Base-by-base conservation (phyloP, 1,140 invertebrate genomes). In the Brachionus asplanchnoidis region DNA sequence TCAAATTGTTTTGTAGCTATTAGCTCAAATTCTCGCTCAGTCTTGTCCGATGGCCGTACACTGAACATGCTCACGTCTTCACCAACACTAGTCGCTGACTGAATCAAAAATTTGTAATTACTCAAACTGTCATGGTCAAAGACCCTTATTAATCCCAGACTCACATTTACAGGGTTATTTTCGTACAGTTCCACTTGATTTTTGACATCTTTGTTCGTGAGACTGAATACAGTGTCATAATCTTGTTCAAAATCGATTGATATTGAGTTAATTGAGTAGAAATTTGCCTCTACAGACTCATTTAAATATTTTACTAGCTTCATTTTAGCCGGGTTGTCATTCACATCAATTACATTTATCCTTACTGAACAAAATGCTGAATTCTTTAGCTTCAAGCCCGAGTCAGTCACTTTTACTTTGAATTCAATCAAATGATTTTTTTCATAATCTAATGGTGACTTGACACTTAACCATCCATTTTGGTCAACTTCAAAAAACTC, bases 91-190 rank as follows among this genome's bases (percentile, higher is more conserved):
- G 53, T 65, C 42, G 50, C 53, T 14, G 53, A 82, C 40, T 65
- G 79, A 82, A 80, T 36, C 28, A 28, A 20, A 40, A 82, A 82
- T 65, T 82, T 82, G 14, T 82, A 82, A 68, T 82, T 40, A 20
- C 79, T 68, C 7, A 82, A 17, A 40, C 46, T 23, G 26, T 82
- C 79, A 20, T 60, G 26, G 23, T 82, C 79, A 56, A 82, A 82
- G 2, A 82, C 56, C 12, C 53, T 60, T 14, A 82, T 65, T 9
- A 82, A n/a, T 65, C 20, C 79, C 12, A 82, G 12, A 20, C 12
- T 46, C 14, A 68, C 23, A 14, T 65, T 65, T 8, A 40, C 23
- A 9, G n/a, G 50, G n/a, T 82, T 65, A 28, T 82, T 82, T 68
- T 82, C 79, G 17, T 65, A 82, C 20, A 82, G 12, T 40, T 82